These are phyloP conservation scores for Heliconius hortense DNA, from an alignment of 2,888 invertebrate genomes.

Conservation along the genomic window DNA sequence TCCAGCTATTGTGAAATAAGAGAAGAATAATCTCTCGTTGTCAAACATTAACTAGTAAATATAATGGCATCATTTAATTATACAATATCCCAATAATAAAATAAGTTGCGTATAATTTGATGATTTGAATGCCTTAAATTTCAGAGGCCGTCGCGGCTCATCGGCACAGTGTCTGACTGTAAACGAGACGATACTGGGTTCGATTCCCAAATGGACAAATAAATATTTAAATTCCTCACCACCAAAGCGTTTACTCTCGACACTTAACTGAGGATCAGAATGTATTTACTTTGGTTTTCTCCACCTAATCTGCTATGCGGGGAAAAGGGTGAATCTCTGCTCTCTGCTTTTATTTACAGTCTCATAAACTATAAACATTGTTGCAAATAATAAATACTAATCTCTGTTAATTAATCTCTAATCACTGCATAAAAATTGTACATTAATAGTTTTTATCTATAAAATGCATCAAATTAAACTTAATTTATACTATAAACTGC, in stretches of 20 bases:
- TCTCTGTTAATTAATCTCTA: not conserved
- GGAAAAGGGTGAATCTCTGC: too few species aligned
- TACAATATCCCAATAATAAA: not conserved
- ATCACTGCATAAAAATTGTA: not conserved
- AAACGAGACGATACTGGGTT: not conserved
- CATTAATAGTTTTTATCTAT: not conserved
- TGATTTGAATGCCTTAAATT: not conserved
- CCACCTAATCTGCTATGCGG: too few species aligned
- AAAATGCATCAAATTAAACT: constrained; percentile 1
- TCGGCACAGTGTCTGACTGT: not conserved
- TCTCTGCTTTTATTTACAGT: too few species aligned
- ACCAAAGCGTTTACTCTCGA: too few species aligned
- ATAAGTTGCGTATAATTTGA: not conserved
- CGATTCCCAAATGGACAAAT: not conserved
- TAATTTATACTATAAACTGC: constrained; percentile 6
- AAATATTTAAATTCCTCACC: too few species aligned
- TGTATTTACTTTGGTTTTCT: not conserved
- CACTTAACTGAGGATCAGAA: not conserved
- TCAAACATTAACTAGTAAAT: not conserved
- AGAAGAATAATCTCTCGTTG: constrained; percentile 4
- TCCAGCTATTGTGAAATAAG: not conserved
- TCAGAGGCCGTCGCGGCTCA: not conserved
- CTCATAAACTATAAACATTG: not conserved
- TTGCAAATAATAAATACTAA: constrained; percentile 4
- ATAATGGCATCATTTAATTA: not conserved